Evolutionary conservation across 2,888 invertebrate genomes (phyloP).

Genomic region (Diachrysia chrysitis): DNA sequence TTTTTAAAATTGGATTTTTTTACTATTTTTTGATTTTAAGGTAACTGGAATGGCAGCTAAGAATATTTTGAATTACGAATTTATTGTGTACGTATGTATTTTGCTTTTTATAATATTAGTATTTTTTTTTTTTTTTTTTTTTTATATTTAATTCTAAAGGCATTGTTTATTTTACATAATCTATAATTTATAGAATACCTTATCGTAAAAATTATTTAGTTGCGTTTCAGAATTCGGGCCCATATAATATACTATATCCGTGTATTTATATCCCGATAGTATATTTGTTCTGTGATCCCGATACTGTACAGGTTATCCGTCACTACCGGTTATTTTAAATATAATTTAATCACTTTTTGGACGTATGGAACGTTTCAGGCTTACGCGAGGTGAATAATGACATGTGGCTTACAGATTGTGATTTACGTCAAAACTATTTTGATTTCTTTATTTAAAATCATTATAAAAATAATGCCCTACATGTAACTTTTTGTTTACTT

Average conservation of each 20-base stretch:
- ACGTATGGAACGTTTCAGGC: not conserved
- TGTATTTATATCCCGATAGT: too few species aligned
- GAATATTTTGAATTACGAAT: not conserved
- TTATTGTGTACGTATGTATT: not conserved
- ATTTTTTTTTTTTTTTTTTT: too few species aligned
- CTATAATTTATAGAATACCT: too few species aligned
- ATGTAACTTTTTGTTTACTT: too few species aligned
- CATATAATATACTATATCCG: not conserved
- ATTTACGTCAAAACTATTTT: not conserved
- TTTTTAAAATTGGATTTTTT: not conserved
- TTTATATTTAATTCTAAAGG: too few species aligned
- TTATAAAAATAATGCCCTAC: too few species aligned
- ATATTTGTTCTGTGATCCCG: too few species aligned
- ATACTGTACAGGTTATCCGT: not conserved
- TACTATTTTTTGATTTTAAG: not conserved
- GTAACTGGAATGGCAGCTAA: not conserved
- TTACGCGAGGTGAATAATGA: not conserved
- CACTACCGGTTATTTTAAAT: slow-evolving; percentile 19
- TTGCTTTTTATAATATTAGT: not conserved
- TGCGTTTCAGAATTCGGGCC: too few species aligned
- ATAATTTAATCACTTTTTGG: slow-evolving; percentile 20
- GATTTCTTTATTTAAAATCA: too few species aligned
- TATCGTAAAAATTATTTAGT: too few species aligned
- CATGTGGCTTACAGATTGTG: slow-evolving; percentile 2
- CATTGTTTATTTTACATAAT: not conserved